These are phyloP conservation scores for Hydropsyche tenuis DNA, from an alignment of 1,140 invertebrate genomes.

Conservation along the genomic window DNA sequence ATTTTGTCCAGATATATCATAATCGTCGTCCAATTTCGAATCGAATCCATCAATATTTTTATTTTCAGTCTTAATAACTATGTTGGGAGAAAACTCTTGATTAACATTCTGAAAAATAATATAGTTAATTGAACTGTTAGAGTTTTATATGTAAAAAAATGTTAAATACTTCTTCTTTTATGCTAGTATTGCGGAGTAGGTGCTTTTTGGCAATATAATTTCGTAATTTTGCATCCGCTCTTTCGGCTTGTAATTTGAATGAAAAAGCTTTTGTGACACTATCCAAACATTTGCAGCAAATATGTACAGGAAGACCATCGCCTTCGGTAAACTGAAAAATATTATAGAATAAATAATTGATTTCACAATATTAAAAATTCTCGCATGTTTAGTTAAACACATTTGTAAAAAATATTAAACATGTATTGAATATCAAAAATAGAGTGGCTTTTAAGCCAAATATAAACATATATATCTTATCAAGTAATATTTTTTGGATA, in stretches of 20 bases:
- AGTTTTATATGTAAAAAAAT: conserved; percentile 10
- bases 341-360: background rate
- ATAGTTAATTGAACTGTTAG: background rate
- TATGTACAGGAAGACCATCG: conserved; percentile 28
- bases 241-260: conserved; percentile 34
- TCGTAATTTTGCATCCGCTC: conserved; percentile 7
- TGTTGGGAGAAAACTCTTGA: background rate
- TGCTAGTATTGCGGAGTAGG: background rate
- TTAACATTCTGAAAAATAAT: background rate
- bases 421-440: no score
- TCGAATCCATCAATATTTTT: conserved; percentile 11
- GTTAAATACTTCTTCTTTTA: conserved; percentile 35
- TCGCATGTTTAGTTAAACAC: background rate
- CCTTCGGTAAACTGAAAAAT: conserved; percentile 23
- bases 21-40: background rate
- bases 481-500: no score
- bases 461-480: no score
- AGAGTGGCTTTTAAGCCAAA: no score
- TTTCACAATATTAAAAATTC: no score
- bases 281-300: conserved; percentile 29
- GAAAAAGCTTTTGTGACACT: conserved; percentile 31
- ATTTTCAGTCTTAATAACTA: conserved; percentile 21
- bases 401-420: no score
- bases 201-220: conserved; percentile 22
- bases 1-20: conserved; percentile 15